Conservation (phyloP, 2,888 invertebrate genomes). For the Priocnemis perturbator region DNA sequence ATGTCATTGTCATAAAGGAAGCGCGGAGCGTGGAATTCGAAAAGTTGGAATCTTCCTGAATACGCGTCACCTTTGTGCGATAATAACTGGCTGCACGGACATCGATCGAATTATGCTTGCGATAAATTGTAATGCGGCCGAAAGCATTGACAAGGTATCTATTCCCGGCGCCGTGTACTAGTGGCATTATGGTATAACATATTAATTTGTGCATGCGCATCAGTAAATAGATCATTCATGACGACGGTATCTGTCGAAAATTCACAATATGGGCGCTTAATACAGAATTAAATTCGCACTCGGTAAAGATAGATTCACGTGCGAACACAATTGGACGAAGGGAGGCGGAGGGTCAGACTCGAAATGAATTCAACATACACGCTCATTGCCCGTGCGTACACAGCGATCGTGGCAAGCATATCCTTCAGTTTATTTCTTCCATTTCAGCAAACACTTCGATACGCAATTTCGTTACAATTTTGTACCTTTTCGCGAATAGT, state of each 20-base stretch:
- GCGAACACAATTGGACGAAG: too few relatives aligned
- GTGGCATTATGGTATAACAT: not conserved
- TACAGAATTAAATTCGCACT: not conserved
- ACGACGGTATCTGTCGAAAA: conserved; percentile 2
- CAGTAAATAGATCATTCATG: not conserved
- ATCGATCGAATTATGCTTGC: not conserved
- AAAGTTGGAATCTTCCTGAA: too few relatives aligned
- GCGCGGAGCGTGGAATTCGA: too few relatives aligned
- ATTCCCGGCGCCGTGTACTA: not conserved
- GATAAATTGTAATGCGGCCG: not conserved
- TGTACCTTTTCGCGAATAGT: too few relatives aligned
- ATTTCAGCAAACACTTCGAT: too few relatives aligned
- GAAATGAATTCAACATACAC: too few relatives aligned
- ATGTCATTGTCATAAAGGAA: too few relatives aligned
- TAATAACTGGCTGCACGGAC: too few relatives aligned
- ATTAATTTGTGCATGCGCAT: not conserved
- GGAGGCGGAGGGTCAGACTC: too few relatives aligned
- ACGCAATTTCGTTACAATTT: not conserved
- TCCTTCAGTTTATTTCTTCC: too few relatives aligned
- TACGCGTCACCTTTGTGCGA: too few relatives aligned
- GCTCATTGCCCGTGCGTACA: too few relatives aligned
- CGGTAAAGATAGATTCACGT: not conserved
- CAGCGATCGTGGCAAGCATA: not conserved
- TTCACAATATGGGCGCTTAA: not conserved
- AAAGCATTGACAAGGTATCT: not conserved